phyloP scores from a whole-genome alignment of 2,797 vertebrate species.

The Orientallactaga sibirica region DNA sequence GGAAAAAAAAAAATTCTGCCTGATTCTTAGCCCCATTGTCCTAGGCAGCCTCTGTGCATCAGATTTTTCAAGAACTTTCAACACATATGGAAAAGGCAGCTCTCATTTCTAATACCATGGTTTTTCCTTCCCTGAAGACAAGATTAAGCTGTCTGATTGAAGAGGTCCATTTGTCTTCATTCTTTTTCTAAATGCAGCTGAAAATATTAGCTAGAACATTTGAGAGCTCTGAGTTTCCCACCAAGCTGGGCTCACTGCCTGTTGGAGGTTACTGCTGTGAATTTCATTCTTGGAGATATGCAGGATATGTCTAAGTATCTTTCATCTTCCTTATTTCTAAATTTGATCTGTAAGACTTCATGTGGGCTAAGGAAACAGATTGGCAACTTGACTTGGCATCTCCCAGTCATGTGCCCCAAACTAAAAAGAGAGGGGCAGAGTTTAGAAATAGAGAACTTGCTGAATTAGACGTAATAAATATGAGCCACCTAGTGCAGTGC shows the following conservation, averaged over 20 bases:
- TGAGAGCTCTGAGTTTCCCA: background rate
- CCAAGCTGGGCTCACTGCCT: background rate
- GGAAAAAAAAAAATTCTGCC: background rate
- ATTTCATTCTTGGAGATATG: background rate
- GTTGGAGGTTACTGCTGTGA: background rate
- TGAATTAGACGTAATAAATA: background rate
- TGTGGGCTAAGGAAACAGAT: background rate
- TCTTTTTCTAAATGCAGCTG: constrained; percentile 48
- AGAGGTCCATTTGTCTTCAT: constrained; percentile 2
- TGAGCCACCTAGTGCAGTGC: background rate
- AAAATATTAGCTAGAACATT: background rate
- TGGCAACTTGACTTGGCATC: background rate
- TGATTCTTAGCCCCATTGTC: background rate
- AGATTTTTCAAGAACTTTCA: constrained; percentile 21
- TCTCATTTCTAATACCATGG: background rate
- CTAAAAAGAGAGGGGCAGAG: background rate
- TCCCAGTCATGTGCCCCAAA: background rate
- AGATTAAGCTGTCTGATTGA: constrained; percentile 38
- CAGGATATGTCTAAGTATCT: background rate
- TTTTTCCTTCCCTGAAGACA: constrained; percentile 18
- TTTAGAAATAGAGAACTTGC: background rate
- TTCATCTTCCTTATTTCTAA: constrained; percentile 15
- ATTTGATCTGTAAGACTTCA: background rate
- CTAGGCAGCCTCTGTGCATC: constrained; percentile 15
- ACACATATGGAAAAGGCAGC: background rate